Evolutionary conservation across 2,888 invertebrate species (phyloP).

Genomic region (Oscheius sp.): DNA sequence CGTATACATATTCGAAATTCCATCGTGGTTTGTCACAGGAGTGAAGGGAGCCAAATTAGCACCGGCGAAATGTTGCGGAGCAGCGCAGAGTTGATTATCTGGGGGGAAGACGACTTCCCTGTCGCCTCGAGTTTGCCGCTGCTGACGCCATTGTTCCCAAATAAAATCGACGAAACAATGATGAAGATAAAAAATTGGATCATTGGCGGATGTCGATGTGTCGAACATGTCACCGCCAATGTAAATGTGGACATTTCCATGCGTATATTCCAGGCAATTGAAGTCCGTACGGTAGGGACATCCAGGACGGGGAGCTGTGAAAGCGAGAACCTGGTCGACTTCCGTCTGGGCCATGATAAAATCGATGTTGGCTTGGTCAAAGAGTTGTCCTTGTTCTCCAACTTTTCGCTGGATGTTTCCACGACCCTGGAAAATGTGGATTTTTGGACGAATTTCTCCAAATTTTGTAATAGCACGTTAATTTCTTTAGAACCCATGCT

Average conservation of each 20-base stretch:
- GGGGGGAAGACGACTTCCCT: slow-evolving; percentile 58
- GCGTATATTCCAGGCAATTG: slow-evolving; percentile 64
- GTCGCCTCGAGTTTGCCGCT: slow-evolving; percentile 42
- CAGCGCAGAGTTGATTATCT: slow-evolving; percentile 62
- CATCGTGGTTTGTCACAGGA: slow-evolving; percentile 63
- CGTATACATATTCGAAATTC: slow-evolving; percentile 66
- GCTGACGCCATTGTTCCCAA: slow-evolving; percentile 70
- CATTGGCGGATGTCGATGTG: slow-evolving; percentile 68
- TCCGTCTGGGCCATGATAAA: slow-evolving; percentile 60
- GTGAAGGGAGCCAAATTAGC: slow-evolving; percentile 54
- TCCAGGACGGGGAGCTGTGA: slow-evolving; percentile 62
- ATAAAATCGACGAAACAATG: slow-evolving; percentile 73
- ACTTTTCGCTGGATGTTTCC: slow-evolving; percentile 53
- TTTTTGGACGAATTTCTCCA: too few species aligned
- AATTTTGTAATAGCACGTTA: too few species aligned
- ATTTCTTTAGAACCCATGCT: too few species aligned
- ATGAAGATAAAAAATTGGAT: slow-evolving; percentile 74
- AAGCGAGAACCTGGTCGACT: slow-evolving; percentile 65
- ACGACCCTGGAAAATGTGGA: slow-evolving; percentile 45
- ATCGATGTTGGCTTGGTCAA: slow-evolving; percentile 57
- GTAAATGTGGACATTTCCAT: slow-evolving; percentile 66
- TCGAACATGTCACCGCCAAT: slow-evolving; percentile 67
- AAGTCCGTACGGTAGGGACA: slow-evolving; percentile 61
- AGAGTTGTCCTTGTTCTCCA: slow-evolving; percentile 56
- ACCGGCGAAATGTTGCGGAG: slow-evolving; percentile 61